Evolutionary conservation across 2,888 invertebrate genomes (phyloP).

Genomic region (Dryomyza anilis): DNA sequence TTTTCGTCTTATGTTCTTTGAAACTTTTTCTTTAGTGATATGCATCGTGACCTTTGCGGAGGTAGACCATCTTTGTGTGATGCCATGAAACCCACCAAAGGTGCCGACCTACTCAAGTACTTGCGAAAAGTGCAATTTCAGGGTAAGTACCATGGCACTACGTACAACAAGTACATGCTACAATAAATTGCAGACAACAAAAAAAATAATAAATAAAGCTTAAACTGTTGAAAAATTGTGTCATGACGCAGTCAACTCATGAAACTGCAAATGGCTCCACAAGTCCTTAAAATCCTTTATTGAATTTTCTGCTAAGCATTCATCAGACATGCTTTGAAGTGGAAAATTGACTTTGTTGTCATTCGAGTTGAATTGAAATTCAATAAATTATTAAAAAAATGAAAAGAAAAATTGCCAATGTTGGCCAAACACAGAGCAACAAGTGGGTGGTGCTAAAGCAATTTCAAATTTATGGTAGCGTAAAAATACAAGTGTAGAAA

Average conservation of each 20-base stretch:
- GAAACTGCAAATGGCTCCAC: not conserved
- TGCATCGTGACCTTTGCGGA: constrained; percentile 83
- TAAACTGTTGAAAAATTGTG: too few relatives aligned
- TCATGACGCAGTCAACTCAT: too few relatives aligned
- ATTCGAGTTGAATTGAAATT: constrained; percentile 56
- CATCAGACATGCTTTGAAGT: constrained; percentile 48
- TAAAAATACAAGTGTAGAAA: not conserved
- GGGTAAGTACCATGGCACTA: constrained; percentile 67
- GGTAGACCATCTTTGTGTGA: constrained; percentile 80
- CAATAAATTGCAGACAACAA: too few relatives aligned
- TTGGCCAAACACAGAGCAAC: not conserved
- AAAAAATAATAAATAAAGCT: too few relatives aligned
- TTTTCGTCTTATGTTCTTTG: not conserved
- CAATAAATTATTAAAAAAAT: constrained; percentile 44
- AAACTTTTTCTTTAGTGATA: constrained; percentile 69
- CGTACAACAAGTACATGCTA: too few relatives aligned
- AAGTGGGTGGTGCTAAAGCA: not conserved
- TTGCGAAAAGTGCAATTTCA: constrained; percentile 84
- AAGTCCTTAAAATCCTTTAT: constrained; percentile 8
- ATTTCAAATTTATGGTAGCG: too few relatives aligned
- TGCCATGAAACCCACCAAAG: constrained; percentile 88
- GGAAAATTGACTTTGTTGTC: constrained; percentile 56
- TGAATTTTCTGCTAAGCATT: constrained; percentile 24
- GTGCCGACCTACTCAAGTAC: constrained; percentile 81
- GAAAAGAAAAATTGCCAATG: constrained; percentile 1